Evolutionary conservation across 2,888 invertebrate genomes (phyloP).

Genomic region (Yponomeuta sedellus): DNA sequence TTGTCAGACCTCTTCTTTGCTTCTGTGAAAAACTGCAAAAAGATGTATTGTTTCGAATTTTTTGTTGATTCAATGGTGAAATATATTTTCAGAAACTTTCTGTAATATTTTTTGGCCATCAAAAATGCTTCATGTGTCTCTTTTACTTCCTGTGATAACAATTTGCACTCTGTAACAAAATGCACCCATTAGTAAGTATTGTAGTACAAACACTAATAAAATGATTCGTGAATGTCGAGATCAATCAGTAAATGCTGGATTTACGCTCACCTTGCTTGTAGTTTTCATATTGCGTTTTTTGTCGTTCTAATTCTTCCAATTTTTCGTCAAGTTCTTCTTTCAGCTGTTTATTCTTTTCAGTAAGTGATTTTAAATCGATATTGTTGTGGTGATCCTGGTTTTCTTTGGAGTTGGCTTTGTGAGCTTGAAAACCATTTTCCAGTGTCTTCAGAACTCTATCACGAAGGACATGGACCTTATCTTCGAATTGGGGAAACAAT

Average conservation of each 20-base stretch:
- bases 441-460: slow-evolving; percentile 34
- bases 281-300: slow-evolving; percentile 47
- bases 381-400: slow-evolving; percentile 37
- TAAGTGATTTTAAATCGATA: slow-evolving; percentile 42
- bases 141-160: slow-evolving; percentile 59
- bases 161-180: slow-evolving; percentile 51
- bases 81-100: slow-evolving; percentile 60
- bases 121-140: slow-evolving; percentile 68
- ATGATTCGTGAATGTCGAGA: not conserved
- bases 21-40: slow-evolving; percentile 64
- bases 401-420: slow-evolving; percentile 30
- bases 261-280: slow-evolving; percentile 47
- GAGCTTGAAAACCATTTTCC: slow-evolving; percentile 38
- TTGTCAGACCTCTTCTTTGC: slow-evolving; percentile 55
- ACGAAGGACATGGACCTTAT: slow-evolving; percentile 28
- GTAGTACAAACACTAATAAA: not conserved
- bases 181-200: not conserved
- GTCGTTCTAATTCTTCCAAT: slow-evolving; percentile 39
- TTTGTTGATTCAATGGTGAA: slow-evolving; percentile 51
- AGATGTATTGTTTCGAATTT: slow-evolving; percentile 43
- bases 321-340: slow-evolving; percentile 46
- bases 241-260: not conserved
- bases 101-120: slow-evolving; percentile 65
- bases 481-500: slow-evolving; percentile 34
- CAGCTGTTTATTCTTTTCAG: slow-evolving; percentile 48